A percentile compares a stretch with the other conserved stretches of the same genome.
These are phyloP conservation scores for Epistrophe eligans DNA, from an alignment of 2,888 invertebrate species.

Conservation along the genomic window DNA sequence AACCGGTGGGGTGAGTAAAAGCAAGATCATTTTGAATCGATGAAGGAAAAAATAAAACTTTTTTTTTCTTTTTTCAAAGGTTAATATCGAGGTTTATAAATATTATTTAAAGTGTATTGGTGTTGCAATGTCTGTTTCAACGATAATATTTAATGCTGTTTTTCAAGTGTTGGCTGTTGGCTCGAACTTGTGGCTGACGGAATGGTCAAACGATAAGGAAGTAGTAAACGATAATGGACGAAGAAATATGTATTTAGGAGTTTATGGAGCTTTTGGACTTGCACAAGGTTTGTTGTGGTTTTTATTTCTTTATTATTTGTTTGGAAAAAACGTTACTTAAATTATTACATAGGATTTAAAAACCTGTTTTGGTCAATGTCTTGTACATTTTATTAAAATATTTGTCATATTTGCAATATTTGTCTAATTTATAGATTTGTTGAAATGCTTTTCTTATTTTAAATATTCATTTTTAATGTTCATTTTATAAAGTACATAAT, in stretches of 20 bases:
- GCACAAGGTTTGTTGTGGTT: constrained; percentile 93
- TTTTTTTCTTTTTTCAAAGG: constrained; percentile 84
- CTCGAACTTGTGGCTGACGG: constrained; percentile 93
- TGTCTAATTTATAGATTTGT: too few relatives aligned
- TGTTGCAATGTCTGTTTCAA: constrained; percentile 88
- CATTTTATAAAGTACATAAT: too few relatives aligned
- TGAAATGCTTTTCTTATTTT: too few relatives aligned
- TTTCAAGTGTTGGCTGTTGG: constrained; percentile 94
- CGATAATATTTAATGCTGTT: constrained; percentile 91
- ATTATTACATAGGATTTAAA: too few relatives aligned
- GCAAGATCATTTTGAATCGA: neutral
- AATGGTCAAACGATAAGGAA: constrained; percentile 90
- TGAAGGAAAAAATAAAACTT: neutral
- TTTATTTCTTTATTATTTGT: neutral
- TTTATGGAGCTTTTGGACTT: constrained; percentile 94
- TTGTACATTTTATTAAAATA: too few relatives aligned
- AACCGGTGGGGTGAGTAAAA: constrained; percentile 92
- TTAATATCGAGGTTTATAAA: constrained; percentile 94
- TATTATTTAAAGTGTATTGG: constrained; percentile 95
- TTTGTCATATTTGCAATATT: too few relatives aligned
- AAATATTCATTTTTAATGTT: too few relatives aligned
- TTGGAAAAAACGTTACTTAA: too few relatives aligned
- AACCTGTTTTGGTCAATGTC: too few relatives aligned
- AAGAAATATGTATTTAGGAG: constrained; percentile 92
- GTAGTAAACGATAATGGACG: constrained; percentile 86